Conservation (phyloP, 2,113 vertebrate genomes). For the Nerophis lumbriciformis region DNA sequence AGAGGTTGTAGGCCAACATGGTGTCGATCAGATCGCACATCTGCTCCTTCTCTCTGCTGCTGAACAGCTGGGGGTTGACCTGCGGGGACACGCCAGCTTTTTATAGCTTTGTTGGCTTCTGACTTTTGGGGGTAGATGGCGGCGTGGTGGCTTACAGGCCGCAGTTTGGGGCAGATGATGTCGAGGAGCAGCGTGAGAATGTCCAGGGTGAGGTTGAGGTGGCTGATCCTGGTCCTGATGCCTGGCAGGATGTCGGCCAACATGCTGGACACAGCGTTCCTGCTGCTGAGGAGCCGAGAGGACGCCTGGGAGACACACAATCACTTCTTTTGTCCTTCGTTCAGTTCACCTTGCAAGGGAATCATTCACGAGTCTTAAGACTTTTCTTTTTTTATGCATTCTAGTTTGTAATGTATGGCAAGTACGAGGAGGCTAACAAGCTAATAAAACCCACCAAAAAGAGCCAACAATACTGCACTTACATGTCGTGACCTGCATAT, state of each 20-base stretch:
- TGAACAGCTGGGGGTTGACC: slow-evolving; percentile 96
- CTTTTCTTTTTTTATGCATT: too few species aligned
- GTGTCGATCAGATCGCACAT: slow-evolving; percentile 81
- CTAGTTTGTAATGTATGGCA: too few species aligned
- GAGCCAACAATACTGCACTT: too few species aligned
- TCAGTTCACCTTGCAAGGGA: too few species aligned
- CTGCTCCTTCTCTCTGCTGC: slow-evolving; percentile 88
- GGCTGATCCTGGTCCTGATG: slow-evolving; percentile 69
- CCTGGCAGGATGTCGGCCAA: slow-evolving; percentile 74
- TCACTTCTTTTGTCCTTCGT: background rate
- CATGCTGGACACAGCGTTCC: slow-evolving; percentile 79
- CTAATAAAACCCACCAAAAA: too few species aligned
- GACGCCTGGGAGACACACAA: slow-evolving; percentile 68
- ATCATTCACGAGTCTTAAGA: too few species aligned
- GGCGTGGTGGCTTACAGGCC: slow-evolving; percentile 71
- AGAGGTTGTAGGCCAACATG: slow-evolving; percentile 94
- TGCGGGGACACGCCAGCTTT: slow-evolving; percentile 40
- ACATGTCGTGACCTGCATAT: too few species aligned
- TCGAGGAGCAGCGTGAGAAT: slow-evolving; percentile 85
- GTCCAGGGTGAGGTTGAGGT: slow-evolving; percentile 76
- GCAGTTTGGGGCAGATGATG: slow-evolving; percentile 83
- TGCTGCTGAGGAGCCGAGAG: slow-evolving; percentile 65
- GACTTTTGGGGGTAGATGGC: background rate
- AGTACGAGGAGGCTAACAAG: too few species aligned
- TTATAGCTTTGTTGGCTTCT: background rate